Evolutionary conservation across 2,888 invertebrate genomes (phyloP).

Genomic region (Dynastes grantii): DNA sequence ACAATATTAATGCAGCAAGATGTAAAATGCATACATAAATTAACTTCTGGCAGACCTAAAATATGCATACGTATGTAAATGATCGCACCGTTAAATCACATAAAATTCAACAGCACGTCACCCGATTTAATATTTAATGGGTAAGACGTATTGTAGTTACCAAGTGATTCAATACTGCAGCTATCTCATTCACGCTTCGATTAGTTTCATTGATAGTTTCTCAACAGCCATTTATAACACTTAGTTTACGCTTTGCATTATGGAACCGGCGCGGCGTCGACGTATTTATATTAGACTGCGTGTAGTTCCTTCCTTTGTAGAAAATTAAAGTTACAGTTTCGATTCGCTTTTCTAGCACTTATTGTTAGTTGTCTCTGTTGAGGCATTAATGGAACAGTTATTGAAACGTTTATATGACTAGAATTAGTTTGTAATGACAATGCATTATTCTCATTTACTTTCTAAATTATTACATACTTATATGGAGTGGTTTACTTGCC

Average conservation of each 20-base stretch:
- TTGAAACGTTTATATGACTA: not conserved
- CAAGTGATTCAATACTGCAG: slow-evolving; percentile 46
- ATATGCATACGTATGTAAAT: not conserved
- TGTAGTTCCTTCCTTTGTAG: not conserved
- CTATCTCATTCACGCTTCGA: slow-evolving; percentile 49
- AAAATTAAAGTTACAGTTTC: not conserved
- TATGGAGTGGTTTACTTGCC: too few relatives aligned
- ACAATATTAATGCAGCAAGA: too few relatives aligned
- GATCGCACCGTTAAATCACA: not conserved
- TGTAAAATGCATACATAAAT: too few relatives aligned
- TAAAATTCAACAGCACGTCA: not conserved
- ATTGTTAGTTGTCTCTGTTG: not conserved
- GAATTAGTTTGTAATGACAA: too few relatives aligned
- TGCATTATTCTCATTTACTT: too few relatives aligned
- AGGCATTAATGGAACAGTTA: not conserved
- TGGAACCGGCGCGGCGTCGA: not conserved
- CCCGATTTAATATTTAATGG: slow-evolving; percentile 29
- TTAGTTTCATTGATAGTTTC: slow-evolving; percentile 48
- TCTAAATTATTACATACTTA: too few relatives aligned
- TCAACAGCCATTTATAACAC: slow-evolving; percentile 42
- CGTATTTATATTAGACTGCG: not conserved
- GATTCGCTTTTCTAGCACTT: not conserved
- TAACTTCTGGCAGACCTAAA: too few relatives aligned
- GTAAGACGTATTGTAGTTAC: slow-evolving; percentile 5
- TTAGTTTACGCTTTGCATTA: slow-evolving; percentile 24